Percentiles rank a stretch among this genome's conserved stretches.
Evolutionary conservation across 1,140 invertebrate species (phyloP).

Genomic region (Lineus longissimus): DNA sequence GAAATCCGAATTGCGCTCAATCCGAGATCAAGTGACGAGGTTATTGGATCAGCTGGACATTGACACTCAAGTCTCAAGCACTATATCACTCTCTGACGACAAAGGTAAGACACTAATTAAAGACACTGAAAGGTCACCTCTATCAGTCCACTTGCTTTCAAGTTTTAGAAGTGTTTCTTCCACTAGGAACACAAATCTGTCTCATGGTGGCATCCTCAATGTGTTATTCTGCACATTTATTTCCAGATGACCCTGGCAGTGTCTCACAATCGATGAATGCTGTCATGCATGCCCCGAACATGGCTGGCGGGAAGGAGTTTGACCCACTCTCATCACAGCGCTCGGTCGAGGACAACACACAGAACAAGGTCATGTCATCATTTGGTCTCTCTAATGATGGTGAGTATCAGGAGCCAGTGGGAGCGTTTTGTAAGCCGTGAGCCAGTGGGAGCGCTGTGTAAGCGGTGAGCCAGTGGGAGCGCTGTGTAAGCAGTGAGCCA

Average conservation of each 20-base stretch:
- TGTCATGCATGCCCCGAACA: conserved; percentile 14
- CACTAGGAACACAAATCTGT: neutral
- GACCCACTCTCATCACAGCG: conserved; percentile 39
- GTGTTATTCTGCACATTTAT: too few species aligned
- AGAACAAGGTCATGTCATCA: conserved; percentile 43
- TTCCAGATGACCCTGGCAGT: neutral
- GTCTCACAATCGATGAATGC: too few species aligned
- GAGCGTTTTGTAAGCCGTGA: neutral
- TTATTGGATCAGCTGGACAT: conserved; percentile 60
- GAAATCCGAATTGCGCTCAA: conserved; percentile 58
- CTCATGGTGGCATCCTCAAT: too few species aligned
- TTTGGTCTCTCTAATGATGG: conserved; percentile 37
- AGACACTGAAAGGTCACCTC: conserved; percentile 2
- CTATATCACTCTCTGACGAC: neutral
- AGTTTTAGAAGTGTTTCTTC: neutral
- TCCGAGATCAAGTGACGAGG: conserved; percentile 62
- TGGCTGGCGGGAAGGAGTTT: conserved; percentile 41
- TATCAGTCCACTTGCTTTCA: conserved; percentile 3
- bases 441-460: neutral
- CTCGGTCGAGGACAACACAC: conserved; percentile 29
- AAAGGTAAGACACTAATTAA: too few species aligned
- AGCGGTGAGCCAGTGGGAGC: neutral
- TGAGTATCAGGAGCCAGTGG: conserved; percentile 12
- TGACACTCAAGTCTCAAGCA: neutral
- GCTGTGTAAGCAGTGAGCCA: neutral